Evolutionary conservation across 1,140 invertebrate genomes (phyloP), one percentile per base, ranked within the genome.

Genomic region (Brachionus manjavacas): DNA sequence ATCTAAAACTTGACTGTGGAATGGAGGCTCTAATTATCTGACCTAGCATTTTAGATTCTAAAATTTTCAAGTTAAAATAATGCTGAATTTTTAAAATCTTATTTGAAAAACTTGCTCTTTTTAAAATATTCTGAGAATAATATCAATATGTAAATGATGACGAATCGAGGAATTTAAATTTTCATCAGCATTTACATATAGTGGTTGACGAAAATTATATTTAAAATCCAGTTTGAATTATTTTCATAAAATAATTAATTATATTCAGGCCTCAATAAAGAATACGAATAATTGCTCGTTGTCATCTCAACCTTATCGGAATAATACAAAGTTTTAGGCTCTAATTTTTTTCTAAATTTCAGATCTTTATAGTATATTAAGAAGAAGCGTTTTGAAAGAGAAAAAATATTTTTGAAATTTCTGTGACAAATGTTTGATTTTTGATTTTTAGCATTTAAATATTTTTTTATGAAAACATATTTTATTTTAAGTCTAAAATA

Each of bases 241-340:
- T 72, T 72, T 72, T 39, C 68, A 41, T 72, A 41, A 72, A 72
- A 72, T 43, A 41, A 72, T 72, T 72, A 72, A 72, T 60, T 60
- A 60, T 72, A 72, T 4, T 39, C 7, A 41, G 28, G 16, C 35
- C 68, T 72, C 68, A 20, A 16, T 39, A 41, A n/a, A 41, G 28
- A 72, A 72, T 14, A 41, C 23, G 16, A 72, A 41, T 41, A 72
- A 39, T 39, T 72, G 8, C 16, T 41, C 68, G 68, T 72, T 72
- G 68, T 72, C 68, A 72, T 72, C 68, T 72, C 68, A 72, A 72
- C 68, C 68, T 72, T 39, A 72, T 72, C 68, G 31, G 12, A 72
- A 72, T 72, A 72, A 41, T 60, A 20, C 16, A 23, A 16, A 60
- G 16, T 9, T 60, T 60, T 9, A 60, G 52, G 9, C n/a, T 23